Evolutionary conservation across 2,113 vertebrate genomes (phyloP).

Genomic region (Vulpes vulpes): DNA sequence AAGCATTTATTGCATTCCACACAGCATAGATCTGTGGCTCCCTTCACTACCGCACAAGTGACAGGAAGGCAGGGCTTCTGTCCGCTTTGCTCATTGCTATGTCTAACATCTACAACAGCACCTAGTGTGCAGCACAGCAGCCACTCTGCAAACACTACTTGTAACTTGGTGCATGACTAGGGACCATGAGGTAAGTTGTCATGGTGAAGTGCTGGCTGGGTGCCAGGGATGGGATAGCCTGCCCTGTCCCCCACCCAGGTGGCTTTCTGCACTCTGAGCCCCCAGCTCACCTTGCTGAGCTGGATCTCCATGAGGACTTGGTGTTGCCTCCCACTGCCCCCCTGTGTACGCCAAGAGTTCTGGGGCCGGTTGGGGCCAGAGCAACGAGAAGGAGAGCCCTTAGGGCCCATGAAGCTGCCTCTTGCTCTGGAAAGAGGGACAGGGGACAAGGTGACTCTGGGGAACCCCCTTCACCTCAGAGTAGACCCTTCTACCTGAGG

Average conservation of each 20-base stretch:
- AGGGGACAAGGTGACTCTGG: neutral
- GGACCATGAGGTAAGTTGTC: neutral
- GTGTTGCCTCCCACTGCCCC: constrained; percentile 93
- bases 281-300: constrained; percentile 91
- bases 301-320: constrained; percentile 95
- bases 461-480: neutral
- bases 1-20: neutral
- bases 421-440: constrained; percentile 71
- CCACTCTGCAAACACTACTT: no score
- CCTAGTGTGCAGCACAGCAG: fast-evolving
- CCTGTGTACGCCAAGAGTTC: constrained; percentile 94
- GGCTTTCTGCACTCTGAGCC: neutral
- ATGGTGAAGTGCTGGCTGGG: neutral
- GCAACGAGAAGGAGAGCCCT: constrained; percentile 92
- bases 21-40: fast-evolving
- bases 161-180: fast-evolving
- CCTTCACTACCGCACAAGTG: neutral
- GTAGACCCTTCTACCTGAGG: neutral
- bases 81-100: neutral
- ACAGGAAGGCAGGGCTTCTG: neutral
- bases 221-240: neutral
- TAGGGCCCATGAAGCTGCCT: constrained; percentile 80
- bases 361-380: constrained; percentile 91
- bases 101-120: fast-evolving
- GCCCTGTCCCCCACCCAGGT: neutral